Evolutionary conservation across 2,888 invertebrate genomes (phyloP).

Genomic region (Pteria penguin): DNA sequence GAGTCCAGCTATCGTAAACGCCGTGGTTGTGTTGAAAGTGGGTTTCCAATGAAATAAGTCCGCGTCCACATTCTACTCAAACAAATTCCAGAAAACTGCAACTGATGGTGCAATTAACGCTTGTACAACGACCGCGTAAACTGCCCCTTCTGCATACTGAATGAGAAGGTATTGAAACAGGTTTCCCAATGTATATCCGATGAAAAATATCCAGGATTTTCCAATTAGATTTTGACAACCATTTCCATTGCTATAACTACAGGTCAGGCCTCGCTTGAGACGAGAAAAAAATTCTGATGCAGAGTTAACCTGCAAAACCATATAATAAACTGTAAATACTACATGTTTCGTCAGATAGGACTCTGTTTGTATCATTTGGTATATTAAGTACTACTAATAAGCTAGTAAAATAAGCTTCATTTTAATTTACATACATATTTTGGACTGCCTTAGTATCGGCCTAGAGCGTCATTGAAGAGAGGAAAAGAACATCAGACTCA

Average conservation of each 20-base stretch:
- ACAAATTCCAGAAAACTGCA: conserved; percentile 70
- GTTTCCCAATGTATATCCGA: conserved; percentile 55
- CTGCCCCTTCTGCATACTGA: conserved; percentile 68
- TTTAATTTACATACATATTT: too few species aligned
- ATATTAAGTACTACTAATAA: too few species aligned
- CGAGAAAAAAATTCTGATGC: conserved; percentile 42
- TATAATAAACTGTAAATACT: neutral
- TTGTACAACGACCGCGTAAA: conserved; percentile 64
- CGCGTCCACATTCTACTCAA: conserved; percentile 51
- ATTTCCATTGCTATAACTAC: conserved; percentile 52
- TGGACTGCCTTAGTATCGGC: too few species aligned
- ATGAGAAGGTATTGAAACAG: conserved; percentile 66
- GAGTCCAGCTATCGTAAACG: conserved; percentile 60
- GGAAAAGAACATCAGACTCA: too few species aligned
- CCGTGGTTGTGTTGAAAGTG: conserved; percentile 60
- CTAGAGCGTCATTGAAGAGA: too few species aligned
- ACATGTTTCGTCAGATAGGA: too few species aligned
- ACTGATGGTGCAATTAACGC: conserved; percentile 63
- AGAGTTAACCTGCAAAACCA: conserved; percentile 52
- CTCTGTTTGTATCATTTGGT: too few species aligned
- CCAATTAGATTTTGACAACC: conserved; percentile 46
- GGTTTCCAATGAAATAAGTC: conserved; percentile 62
- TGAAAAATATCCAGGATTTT: conserved; percentile 59
- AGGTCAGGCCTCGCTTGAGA: conserved; percentile 50
- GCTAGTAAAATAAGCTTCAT: too few species aligned